Evolutionary conservation across 2,797 vertebrate genomes (phyloP), one percentile per base, ranked within the genome.

Genomic region (Poecilia gillii): DNA sequence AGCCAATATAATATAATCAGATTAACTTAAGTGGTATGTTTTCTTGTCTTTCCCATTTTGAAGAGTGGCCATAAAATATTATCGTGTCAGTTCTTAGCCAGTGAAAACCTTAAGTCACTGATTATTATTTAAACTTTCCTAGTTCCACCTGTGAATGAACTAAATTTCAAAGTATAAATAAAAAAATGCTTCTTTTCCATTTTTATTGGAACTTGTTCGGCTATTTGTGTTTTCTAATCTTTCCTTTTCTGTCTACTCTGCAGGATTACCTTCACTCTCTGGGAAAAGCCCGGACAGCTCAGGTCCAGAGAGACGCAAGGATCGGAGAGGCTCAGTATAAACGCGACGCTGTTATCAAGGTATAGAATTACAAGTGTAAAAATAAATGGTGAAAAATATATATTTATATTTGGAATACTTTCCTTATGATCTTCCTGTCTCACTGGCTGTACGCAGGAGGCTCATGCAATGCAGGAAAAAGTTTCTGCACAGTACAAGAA

Each of bases 241-340:
- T 72, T 64, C 16, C 77, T 16, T 13, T 39, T 76, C 41, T 77
- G 33, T 80, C 16, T 47, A 3, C 68, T n/a, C 41, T 14, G 5
- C 87, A 99, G 98, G 97, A 96, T 81, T 99, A 99, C 89, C 95
- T 98, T 39, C 93, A 94, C 87, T 98, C 98, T 0, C 89, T 99
- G 90, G 98, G 98, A 51, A 99, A 99, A 94, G 97, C 98, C 79
- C 95, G 98, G 59, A 99, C 98, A 0, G 98, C 98, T 6, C 98
- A 99, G 91, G 98, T 99, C 73, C 98, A 99, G 88, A 97, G 93
- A 82, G 98, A 99, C n/a, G 98, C 98, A 49, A 95, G 98, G 77
- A 98, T 99, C 0, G 98, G 98, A 81, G 97, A 99, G 91, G 98
- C 98, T 6, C 96, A 97, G 86, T 97, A 97, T 91, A 98, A 98